phyloP scores from a whole-genome alignment of 1,140 invertebrate species.

The honey bee (Apis mellifera) region DNA sequence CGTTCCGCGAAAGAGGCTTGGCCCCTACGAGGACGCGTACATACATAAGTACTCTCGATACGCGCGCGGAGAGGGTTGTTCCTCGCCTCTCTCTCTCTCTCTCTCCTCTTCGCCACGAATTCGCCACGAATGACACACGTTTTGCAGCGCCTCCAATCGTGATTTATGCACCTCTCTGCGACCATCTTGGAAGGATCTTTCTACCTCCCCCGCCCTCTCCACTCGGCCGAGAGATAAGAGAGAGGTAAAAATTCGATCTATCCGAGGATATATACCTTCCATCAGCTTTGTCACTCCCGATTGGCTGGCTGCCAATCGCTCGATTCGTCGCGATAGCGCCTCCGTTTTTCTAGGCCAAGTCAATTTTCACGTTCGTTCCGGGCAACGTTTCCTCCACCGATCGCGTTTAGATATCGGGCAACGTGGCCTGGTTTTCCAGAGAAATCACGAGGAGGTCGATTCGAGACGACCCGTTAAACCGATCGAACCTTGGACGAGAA shows the following conservation, averaged over 20 bases:
- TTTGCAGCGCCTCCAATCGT: not conserved
- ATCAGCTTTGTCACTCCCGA: not conserved
- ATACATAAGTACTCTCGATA: conserved; percentile 49
- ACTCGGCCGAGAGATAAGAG: too few relatives aligned
- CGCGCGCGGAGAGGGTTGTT: conserved; percentile 46
- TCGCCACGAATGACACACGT: conserved; percentile 1
- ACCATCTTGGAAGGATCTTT: conserved; percentile 21
- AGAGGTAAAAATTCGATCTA: conserved; percentile 23
- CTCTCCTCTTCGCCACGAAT: not conserved
- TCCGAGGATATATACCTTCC: not conserved
- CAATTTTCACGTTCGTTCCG: conserved; percentile 2
- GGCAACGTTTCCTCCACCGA: not conserved
- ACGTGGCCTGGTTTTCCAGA: conserved; percentile 28
- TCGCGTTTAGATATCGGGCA: conserved; percentile 42
- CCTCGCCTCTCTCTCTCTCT: conserved; percentile 20
- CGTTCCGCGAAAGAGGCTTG: conserved; percentile 62
- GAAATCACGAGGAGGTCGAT: not conserved
- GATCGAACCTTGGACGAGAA: conserved; percentile 52
- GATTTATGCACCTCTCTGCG: conserved; percentile 43
- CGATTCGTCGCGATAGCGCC: not conserved
- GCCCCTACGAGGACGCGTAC: conserved; percentile 24
- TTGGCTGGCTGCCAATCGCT: not conserved
- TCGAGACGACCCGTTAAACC: conserved; percentile 33
- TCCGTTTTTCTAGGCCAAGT: conserved; percentile 21
- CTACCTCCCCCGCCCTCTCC: too few relatives aligned